Evolutionary conservation across 2,113 vertebrate species (phyloP).

Genomic region (Myrmecophaga tridactyla): DNA sequence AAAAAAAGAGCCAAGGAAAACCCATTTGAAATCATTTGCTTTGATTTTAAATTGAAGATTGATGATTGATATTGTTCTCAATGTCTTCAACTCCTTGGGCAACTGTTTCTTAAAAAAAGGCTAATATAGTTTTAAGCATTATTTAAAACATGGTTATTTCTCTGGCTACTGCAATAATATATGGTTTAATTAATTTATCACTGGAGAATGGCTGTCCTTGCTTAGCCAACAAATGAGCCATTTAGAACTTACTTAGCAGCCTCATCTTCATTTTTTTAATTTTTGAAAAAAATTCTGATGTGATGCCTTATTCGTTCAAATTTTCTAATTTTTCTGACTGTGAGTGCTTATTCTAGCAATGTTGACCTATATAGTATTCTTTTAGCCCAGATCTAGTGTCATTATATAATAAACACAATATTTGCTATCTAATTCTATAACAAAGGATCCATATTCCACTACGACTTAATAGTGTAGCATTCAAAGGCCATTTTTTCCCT

Average conservation of each 20-base stretch:
- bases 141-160: not conserved
- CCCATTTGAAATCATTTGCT: not conserved
- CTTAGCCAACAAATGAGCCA: not conserved
- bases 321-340: not conserved
- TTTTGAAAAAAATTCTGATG: not conserved
- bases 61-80: not conserved
- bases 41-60: not conserved
- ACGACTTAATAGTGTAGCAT: not conserved
- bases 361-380: not conserved
- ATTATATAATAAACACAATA: not conserved
- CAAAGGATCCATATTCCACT: not conserved
- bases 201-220: not conserved
- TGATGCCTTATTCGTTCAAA: not conserved
- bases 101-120: not conserved
- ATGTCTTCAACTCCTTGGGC: not conserved
- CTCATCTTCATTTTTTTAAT: not conserved
- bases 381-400: not conserved
- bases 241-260: not conserved
- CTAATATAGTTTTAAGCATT: not conserved
- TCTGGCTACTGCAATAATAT: not conserved
- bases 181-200: not conserved
- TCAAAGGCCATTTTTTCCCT: not conserved
- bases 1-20: not conserved
- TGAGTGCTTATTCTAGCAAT: not conserved
- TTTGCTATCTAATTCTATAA: not conserved